Base-by-base conservation (phyloP, 2,888 invertebrate species). In the Agelastica alni region DNA sequence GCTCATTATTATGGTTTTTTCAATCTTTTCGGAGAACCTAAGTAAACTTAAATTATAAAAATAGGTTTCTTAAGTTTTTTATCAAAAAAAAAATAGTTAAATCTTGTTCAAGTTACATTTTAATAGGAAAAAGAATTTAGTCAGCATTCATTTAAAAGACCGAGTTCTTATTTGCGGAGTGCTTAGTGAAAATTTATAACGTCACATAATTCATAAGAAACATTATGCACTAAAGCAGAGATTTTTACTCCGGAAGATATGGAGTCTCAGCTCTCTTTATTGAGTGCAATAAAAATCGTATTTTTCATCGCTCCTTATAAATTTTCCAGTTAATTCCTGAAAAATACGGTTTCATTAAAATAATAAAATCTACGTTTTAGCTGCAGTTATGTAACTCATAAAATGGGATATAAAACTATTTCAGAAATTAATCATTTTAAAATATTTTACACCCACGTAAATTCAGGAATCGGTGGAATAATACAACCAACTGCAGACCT, bases 191-290 rank as follows among this genome's bases (percentile, higher is more conserved):
- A 39, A 39, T 39, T 39, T 39, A 39, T 18, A 20, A 39, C 20
- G 7, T 18, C 14, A 14, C 20, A 39, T 39, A 39, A 39, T 39
- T 39, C 37, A 39, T 20, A 39, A 39, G 18, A 18, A 39, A 39
- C 37, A 39, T 39, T 39, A 39, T 39, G 37, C 37, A 39, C 37
- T 39, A 39, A 39, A 18, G 37, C 18, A 17, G 37, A 39, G 37
- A 39, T 39, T 39, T 20, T 39, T 36, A 36, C 18, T 36, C 36
- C 16, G 10, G 16, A 46, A 46, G 28, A 46, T 43, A 43, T 43
- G 43, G 20, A 43, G 36, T 36, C 36, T 36, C 16, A 16, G 36
- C 43, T 43, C 31, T 2, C 14, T 44, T 44, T 44, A 44, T 44
- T 20, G 44, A 32, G 31, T 12, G 32, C 44, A 44, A 44, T 44